Base-by-base conservation (phyloP, 2,113 vertebrate species). In the Salminus brasiliensis region DNA sequence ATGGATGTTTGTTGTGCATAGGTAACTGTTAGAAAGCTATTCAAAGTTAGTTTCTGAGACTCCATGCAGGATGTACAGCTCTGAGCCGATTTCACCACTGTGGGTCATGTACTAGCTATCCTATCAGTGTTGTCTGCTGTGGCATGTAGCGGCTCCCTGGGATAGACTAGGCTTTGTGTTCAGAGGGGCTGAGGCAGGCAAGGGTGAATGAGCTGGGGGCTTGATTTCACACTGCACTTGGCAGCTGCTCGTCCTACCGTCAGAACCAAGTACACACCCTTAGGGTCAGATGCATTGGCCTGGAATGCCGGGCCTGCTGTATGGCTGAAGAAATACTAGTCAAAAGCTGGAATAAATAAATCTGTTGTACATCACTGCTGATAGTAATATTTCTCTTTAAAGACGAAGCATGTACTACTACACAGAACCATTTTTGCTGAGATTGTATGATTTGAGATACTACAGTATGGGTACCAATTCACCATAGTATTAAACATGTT, bases 151-250 rank as follows among this genome's bases (percentile, higher is more conserved):
- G n/a, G 59, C 60, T 41, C n/a, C 12, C 8, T 62, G 21, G 12
- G 25, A 78, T 13, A 68, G 65, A 45, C 45, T 43, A 16, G 27
- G 39, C 76, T 75, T 16, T 72, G 52, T 76, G 73, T 66, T 52
- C 53, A 67, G 30, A 52, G 10, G 72, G 34, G 69, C 34, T 9
- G 27, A 36, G 43, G 34, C 27, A 65, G 34, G 34, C 32, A 49
- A 55, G 57, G 63, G 45, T 57, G 60, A 53, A 76, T 39, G 59
- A 82, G 72, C 74, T 62, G 57, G 65, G 69, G 76, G 68, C 68
- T 68, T 27, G 66, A 74, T 82, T 84, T 80, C 69, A 82, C 73
- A 82, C 83, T 79, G 83, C 68, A 67, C 34, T 78, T 70, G 74
- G 79, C 82, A 78, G 82, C 78, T 78, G 49, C 78, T 59, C 39